phyloP scores from a whole-genome alignment of 1,140 invertebrate genomes.

The Sitobion miscanthi region DNA sequence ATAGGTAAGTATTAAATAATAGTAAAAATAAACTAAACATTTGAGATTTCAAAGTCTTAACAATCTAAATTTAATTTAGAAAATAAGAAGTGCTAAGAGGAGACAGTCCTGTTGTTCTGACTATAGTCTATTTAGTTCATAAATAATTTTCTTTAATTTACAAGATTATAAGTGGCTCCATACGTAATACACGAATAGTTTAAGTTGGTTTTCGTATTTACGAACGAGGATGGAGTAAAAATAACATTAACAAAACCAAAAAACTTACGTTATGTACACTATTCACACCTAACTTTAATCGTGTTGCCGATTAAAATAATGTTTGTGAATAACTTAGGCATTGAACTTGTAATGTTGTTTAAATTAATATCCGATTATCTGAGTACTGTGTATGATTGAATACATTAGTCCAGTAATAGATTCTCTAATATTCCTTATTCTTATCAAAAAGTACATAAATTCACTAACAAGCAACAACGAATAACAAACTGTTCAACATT shows the following conservation, averaged over 20 bases:
- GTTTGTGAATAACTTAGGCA: neutral
- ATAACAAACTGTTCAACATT: neutral
- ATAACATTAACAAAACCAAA: no score
- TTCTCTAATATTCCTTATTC: neutral
- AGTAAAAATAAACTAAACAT: neutral
- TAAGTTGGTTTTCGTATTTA: neutral
- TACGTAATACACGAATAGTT: neutral
- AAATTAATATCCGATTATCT: neutral
- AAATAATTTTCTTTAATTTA: neutral
- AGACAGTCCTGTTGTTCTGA: neutral
- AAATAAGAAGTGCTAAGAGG: neutral
- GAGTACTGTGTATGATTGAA: neutral
- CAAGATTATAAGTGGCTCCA: neutral
- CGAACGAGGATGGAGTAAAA: neutral
- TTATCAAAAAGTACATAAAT: slow-evolving; percentile 12
- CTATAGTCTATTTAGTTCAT: neutral
- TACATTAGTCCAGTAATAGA: neutral
- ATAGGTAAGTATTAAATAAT: neutral
- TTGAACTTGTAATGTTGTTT: neutral
- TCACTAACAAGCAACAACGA: neutral
- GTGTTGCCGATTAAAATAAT: neutral
- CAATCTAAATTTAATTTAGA: neutral
- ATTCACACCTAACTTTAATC: neutral
- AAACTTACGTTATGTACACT: no score
- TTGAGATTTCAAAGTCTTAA: neutral